Conservation (phyloP, 2,888 invertebrate genomes). For the Harmothoe impar region DNA sequence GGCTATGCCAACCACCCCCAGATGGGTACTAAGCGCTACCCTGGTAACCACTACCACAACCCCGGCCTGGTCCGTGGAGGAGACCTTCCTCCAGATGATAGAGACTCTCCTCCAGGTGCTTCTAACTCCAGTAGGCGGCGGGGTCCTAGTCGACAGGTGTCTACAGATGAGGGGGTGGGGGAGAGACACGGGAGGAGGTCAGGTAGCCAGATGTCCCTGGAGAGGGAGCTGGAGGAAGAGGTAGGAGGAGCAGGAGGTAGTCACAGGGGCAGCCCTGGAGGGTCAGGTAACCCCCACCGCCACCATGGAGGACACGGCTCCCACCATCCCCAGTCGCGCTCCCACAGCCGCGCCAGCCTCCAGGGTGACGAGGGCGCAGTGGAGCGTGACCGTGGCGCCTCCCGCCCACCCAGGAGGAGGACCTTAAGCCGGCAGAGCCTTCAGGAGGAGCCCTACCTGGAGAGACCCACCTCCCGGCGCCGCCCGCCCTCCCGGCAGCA, state of each 20-base stretch:
- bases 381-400: constrained; percentile 5
- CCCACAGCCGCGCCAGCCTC: constrained; percentile 30
- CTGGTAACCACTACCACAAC: constrained; percentile 31
- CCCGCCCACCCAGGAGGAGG: constrained; percentile 34
- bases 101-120: neutral
- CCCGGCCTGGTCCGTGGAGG: neutral
- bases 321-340: constrained; percentile 20
- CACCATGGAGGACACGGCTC: neutral
- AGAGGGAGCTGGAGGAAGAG: constrained; percentile 1
- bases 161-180: neutral
- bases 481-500: constrained; percentile 36
- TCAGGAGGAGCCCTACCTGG: constrained; percentile 12
- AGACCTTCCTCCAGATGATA: neutral
- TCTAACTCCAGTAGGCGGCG: neutral
- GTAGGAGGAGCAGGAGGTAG: neutral
- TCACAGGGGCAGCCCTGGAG: neutral
- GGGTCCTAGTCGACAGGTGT: constrained; percentile 7
- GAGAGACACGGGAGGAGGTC: neutral
- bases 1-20: neutral
- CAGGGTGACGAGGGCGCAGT: neutral
- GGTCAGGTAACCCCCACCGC: neutral
- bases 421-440: constrained; percentile 3
- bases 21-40: constrained; percentile 36
- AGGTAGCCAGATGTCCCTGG: neutral
- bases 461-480: constrained; percentile 16